These are phyloP conservation scores for Neoascia interrupta DNA, from an alignment of 2,888 invertebrate species.

Conservation along the genomic window DNA sequence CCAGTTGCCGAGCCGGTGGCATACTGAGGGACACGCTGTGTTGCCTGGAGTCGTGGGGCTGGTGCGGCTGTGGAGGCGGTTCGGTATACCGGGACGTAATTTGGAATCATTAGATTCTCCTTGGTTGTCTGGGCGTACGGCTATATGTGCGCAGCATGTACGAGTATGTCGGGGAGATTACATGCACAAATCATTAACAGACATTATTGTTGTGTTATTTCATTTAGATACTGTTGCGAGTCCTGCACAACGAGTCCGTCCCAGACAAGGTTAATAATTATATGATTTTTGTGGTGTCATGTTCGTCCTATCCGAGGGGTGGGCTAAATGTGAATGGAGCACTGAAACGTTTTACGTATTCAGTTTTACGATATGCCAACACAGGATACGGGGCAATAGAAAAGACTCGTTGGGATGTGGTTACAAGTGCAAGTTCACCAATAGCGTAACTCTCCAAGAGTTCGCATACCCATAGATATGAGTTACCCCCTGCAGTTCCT, in stretches of 20 bases:
- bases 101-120: constrained; percentile 67
- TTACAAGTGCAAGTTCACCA: no score
- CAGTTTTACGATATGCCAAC: no score
- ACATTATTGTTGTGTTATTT: constrained; percentile 67
- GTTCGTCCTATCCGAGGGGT: constrained; percentile 23
- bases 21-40: constrained; percentile 50
- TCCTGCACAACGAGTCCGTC: constrained; percentile 47
- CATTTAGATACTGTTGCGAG: constrained; percentile 57
- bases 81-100: constrained; percentile 34
- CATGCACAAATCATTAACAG: constrained; percentile 68
- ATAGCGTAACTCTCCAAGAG: no score
- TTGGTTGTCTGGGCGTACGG: constrained; percentile 27
- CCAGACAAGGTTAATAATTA: constrained; percentile 65
- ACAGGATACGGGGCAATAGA: constrained; percentile 24
- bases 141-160: neutral
- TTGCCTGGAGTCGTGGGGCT: constrained; percentile 33
- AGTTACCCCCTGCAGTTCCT: constrained; percentile 12
- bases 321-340: neutral
- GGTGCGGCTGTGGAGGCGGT: neutral
- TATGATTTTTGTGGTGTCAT: constrained; percentile 53
- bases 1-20: constrained; percentile 52
- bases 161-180: constrained; percentile 39
- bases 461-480: no score
- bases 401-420: no score
- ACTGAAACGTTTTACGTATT: neutral